phyloP scores from a whole-genome alignment of 2,888 invertebrate species.

The Vesta saturnalis region DNA sequence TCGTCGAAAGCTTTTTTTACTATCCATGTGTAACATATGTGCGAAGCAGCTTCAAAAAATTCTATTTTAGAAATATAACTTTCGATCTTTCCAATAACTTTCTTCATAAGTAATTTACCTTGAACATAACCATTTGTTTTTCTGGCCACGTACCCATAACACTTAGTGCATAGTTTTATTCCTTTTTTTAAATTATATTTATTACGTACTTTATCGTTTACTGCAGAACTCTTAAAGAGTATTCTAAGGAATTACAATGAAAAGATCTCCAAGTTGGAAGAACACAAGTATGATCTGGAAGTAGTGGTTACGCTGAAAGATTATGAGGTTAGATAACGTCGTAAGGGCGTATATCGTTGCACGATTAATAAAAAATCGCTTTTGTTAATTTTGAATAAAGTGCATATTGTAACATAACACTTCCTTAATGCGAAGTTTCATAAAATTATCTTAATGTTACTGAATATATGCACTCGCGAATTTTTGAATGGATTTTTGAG shows the following conservation, averaged over 20 bases:
- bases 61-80: constrained; percentile 1
- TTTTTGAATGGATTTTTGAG: constrained; percentile 7
- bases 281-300: constrained; percentile 98
- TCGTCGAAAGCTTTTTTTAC: constrained; percentile 17
- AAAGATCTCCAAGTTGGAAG: constrained; percentile 89
- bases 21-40: constrained; percentile 17
- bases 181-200: not conserved
- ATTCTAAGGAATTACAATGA: constrained; percentile 87
- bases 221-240: constrained; percentile 76
- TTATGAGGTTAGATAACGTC: constrained; percentile 84
- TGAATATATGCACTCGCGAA: not conserved
- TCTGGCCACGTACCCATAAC: constrained; percentile 17
- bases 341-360: constrained; percentile 40
- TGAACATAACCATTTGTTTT: constrained; percentile 4
- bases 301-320: constrained; percentile 98
- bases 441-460: not conserved
- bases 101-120: not conserved
- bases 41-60: constrained; percentile 9
- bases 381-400: not conserved
- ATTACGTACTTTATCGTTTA: constrained; percentile 37
- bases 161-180: constrained; percentile 11
- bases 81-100: not conserved
- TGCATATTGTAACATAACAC: not conserved
- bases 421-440: constrained; percentile 1
- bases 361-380: constrained; percentile 12